These are phyloP conservation scores for Leptopterna dolabrata DNA, from an alignment of 2,888 invertebrate species.

Conservation along the genomic window DNA sequence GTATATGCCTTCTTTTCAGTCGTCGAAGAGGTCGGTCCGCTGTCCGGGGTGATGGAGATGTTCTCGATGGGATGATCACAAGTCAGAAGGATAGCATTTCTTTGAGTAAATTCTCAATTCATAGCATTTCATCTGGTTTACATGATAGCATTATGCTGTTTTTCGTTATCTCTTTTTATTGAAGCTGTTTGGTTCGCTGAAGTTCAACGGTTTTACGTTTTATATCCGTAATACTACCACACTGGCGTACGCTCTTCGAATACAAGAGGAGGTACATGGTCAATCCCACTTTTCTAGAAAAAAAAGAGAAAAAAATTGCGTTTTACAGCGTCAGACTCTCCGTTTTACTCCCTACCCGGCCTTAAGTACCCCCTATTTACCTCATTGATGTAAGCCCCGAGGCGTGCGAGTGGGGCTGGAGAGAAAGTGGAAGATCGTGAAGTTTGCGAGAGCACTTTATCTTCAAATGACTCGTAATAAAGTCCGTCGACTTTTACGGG, in stretches of 20 bases:
- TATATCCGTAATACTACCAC: not conserved
- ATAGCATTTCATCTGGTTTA: too few relatives aligned
- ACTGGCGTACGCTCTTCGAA: not conserved
- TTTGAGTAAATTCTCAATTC: too few relatives aligned
- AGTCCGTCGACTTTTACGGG: not conserved
- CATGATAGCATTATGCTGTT: too few relatives aligned
- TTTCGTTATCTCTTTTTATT: too few relatives aligned
- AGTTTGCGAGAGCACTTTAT: slow-evolving; percentile 3
- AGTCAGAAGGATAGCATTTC: too few relatives aligned
- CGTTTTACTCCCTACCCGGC: not conserved
- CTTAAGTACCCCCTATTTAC: not conserved
- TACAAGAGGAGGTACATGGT: not conserved
- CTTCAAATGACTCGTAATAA: slow-evolving; percentile 11
- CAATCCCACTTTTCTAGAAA: not conserved
- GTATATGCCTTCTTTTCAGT: too few relatives aligned
- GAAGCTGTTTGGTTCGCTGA: too few relatives aligned
- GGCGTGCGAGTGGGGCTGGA: not conserved
- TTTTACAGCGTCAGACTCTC: not conserved
- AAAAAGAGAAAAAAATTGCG: not conserved
- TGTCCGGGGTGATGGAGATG: too few relatives aligned
- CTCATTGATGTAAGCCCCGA: not conserved
- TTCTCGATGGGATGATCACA: too few relatives aligned
- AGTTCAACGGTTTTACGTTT: not conserved
- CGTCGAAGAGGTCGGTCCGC: too few relatives aligned
- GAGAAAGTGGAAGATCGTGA: not conserved